Conservation (phyloP, 2,113 vertebrate genomes). For the Microcebus murinus region DNA sequence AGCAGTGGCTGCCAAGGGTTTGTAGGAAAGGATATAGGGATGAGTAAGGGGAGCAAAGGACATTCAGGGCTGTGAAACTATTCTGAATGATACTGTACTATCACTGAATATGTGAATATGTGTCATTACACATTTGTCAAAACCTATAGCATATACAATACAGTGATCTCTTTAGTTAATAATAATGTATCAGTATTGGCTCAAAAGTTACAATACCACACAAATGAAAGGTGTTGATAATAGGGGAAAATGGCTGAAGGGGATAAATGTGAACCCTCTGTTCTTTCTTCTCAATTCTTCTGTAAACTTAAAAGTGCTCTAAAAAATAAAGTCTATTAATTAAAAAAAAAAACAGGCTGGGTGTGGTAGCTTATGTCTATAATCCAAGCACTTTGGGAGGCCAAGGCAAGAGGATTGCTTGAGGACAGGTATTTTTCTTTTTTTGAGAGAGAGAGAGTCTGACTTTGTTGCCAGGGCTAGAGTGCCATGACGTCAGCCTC, state of each 20-base stretch:
- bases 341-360: background rate
- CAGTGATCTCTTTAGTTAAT: conserved; percentile 7
- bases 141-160: background rate
- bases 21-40: background rate
- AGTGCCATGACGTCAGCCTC: no score
- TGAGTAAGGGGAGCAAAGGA: background rate
- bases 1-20: background rate
- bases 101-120: background rate
- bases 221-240: conserved; percentile 16
- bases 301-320: conserved; percentile 2
- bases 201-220: background rate
- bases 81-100: background rate
- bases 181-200: background rate
- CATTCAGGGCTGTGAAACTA: background rate
- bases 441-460: no score
- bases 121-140: background rate
- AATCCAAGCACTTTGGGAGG: no score
- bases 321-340: background rate
- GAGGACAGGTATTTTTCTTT: no score
- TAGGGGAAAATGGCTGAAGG: background rate
- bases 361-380: no score
- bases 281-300: conserved; percentile 18
- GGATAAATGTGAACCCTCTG: background rate
- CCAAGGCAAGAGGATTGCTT: no score
- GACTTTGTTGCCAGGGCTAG: no score